Evolutionary conservation across 2,797 vertebrate species (phyloP).

Genomic region (Halcyon badia): DNA sequence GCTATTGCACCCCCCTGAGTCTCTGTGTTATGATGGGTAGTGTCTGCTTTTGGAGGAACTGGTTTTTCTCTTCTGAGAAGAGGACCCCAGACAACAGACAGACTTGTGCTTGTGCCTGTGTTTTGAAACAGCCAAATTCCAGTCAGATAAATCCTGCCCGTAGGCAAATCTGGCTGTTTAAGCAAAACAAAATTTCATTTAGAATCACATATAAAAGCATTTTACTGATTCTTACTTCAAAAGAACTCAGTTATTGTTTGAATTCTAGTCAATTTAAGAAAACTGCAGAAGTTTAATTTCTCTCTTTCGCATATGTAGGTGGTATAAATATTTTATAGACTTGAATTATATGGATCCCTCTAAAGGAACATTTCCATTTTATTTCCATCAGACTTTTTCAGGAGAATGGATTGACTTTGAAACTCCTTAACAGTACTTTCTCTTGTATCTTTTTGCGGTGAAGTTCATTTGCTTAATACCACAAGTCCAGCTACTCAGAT

Average conservation of each 20-base stretch:
- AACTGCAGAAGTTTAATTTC: background rate
- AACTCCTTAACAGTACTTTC: background rate
- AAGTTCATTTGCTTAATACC: background rate
- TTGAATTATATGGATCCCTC: background rate
- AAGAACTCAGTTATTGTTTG: background rate
- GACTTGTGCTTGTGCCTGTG: background rate
- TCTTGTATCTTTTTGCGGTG: background rate
- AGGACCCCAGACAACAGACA: background rate
- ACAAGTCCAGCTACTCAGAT: background rate
- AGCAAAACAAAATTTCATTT: background rate
- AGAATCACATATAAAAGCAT: background rate
- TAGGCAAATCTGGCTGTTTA: background rate
- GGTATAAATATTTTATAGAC: background rate
- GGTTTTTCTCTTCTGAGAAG: accelerated
- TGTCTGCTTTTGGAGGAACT: background rate
- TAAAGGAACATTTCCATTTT: background rate
- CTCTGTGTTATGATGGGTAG: background rate
- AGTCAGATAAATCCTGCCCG: background rate
- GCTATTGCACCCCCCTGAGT: background rate
- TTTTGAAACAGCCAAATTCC: background rate
- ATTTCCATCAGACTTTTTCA: background rate
- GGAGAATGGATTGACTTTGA: background rate
- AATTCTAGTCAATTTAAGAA: background rate
- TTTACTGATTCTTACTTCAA: background rate
- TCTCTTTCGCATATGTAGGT: background rate